A percentile compares a stretch with the other conserved stretches of the same genome.
Evolutionary conservation across 2,113 vertebrate species (phyloP).

Genomic region (Brevimyrus niger): DNA sequence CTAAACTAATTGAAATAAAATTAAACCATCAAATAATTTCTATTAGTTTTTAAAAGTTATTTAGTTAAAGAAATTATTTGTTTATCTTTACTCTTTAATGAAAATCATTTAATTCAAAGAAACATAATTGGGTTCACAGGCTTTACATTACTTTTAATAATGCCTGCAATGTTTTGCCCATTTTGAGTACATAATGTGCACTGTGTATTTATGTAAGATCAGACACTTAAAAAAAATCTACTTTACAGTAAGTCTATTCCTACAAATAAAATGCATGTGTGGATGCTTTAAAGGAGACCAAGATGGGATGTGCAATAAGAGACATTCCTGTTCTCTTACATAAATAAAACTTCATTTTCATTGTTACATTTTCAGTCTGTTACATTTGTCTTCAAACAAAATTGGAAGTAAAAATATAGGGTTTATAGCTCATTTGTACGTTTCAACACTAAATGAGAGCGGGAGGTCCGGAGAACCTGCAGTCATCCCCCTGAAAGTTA

Average conservation of each 20-base stretch:
- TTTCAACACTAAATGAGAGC: background rate
- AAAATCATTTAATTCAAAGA: background rate
- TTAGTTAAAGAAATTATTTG: background rate
- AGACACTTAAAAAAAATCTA: background rate
- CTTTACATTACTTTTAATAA: background rate
- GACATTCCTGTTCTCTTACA: background rate
- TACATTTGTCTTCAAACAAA: background rate
- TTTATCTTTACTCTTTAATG: background rate
- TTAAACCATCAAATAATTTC: background rate
- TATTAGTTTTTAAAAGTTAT: background rate
- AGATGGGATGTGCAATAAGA: background rate
- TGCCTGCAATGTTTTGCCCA: background rate
- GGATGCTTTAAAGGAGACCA: background rate
- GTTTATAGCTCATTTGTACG: background rate
- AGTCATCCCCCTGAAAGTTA: too few relatives aligned
- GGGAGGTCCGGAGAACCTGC: too few relatives aligned
- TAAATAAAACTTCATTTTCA: background rate
- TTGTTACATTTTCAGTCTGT: background rate
- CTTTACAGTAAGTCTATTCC: background rate
- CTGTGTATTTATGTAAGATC: background rate
- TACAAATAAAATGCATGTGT: background rate
- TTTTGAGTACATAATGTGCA: background rate
- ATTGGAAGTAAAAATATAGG: background rate
- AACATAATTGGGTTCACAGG: background rate
- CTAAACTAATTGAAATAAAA: background rate